Evolutionary conservation across 2,888 invertebrate genomes (phyloP).

Genomic region (Cephus sareptanus): DNA sequence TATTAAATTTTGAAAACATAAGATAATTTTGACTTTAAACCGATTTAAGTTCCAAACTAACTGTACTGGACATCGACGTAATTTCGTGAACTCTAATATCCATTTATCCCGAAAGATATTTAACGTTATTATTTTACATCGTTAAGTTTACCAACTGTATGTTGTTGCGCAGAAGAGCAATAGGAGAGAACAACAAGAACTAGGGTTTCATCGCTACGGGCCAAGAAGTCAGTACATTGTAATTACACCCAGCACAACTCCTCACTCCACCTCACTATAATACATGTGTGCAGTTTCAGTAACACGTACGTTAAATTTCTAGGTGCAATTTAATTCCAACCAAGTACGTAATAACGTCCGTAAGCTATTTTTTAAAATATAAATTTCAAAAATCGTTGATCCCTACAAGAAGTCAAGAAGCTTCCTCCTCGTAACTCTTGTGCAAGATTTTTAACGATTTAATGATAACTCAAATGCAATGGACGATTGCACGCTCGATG

Average conservation of each 20-base stretch:
- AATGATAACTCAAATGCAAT: background rate
- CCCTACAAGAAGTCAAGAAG: background rate
- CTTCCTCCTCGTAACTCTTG: background rate
- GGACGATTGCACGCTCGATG: background rate
- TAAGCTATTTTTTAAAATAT: background rate
- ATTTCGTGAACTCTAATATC: background rate
- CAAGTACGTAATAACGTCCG: background rate
- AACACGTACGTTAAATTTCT: slow-evolving; percentile 29
- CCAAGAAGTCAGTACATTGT: slow-evolving; percentile 30
- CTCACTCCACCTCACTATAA: slow-evolving; percentile 29
- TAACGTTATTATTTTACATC: background rate
- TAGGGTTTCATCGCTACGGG: background rate
- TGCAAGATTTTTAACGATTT: background rate
- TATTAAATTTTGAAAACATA: background rate
- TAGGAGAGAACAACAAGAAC: background rate
- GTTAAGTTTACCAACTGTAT: background rate
- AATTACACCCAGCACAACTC: slow-evolving; percentile 33
- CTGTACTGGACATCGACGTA: background rate
- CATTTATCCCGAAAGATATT: background rate
- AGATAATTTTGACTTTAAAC: background rate
- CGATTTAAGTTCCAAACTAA: background rate
- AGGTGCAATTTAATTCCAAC: background rate
- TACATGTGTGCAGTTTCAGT: slow-evolving; percentile 25
- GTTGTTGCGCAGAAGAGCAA: too few species aligned
- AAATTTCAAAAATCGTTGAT: background rate